These are phyloP conservation scores for Megamerina dolium DNA, from an alignment of 2,888 invertebrate genomes.

Conservation along the genomic window DNA sequence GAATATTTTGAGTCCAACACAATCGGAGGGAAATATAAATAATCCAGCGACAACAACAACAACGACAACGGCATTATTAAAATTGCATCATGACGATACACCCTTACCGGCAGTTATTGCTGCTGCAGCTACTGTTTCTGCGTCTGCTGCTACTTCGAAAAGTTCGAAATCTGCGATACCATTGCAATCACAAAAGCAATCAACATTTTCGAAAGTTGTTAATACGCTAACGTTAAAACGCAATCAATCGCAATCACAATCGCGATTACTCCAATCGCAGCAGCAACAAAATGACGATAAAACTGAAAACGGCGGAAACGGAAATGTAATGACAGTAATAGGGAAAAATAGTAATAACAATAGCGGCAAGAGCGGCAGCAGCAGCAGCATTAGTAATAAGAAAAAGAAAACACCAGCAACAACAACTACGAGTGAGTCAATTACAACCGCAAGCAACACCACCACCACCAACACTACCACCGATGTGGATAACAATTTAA, in stretches of 20 bases:
- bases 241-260: conserved; percentile 22
- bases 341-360: no score
- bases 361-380: no score
- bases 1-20: background rate
- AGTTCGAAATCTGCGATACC: conserved; percentile 10
- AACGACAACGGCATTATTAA: conserved; percentile 8
- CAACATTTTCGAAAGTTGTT: conserved; percentile 35
- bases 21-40: background rate
- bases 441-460: conserved; percentile 17
- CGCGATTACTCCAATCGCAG: conserved; percentile 16
- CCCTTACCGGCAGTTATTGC: background rate
- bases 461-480: conserved; percentile 7
- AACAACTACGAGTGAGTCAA: conserved; percentile 16
- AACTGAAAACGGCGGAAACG: conserved; percentile 12
- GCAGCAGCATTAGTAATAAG: conserved; percentile 10
- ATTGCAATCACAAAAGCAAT: conserved; percentile 18
- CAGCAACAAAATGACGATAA: conserved; percentile 18
- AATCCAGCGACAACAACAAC: conserved; percentile 9
- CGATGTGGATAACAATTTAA: no score
- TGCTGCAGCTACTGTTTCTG: conserved; percentile 1
- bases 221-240: conserved; percentile 43
- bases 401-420: conserved; percentile 8
- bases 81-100: conserved; percentile 6
- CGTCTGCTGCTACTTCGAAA: conserved; percentile 13
- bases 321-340: conserved; percentile 15